These are phyloP conservation scores for Drosophila lacertosa DNA, from an alignment of 1,140 invertebrate genomes.

Conservation along the genomic window DNA sequence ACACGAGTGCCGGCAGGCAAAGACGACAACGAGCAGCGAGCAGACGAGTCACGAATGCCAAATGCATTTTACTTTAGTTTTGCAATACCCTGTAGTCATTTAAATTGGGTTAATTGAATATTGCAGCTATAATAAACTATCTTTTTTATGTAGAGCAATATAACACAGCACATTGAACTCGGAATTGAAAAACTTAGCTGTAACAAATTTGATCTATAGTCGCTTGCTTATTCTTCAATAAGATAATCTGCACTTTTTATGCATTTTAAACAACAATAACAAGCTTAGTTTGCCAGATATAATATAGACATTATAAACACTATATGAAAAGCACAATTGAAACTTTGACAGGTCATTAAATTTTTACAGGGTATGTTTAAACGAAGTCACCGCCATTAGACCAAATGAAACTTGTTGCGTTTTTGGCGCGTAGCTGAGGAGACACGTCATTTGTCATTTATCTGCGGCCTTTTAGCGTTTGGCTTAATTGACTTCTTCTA, in stretches of 20 bases:
- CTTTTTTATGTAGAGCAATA: too few relatives aligned
- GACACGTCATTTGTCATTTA: slow-evolving; percentile 82
- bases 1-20: slow-evolving; percentile 34
- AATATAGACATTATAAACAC: too few relatives aligned
- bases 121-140: too few relatives aligned
- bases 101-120: not conserved
- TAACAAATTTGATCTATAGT: too few relatives aligned
- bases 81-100: slow-evolving; percentile 11
- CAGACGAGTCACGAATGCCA: slow-evolving; percentile 42
- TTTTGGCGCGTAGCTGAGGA: slow-evolving; percentile 44
- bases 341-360: too few relatives aligned
- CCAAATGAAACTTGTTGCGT: slow-evolving; percentile 10
- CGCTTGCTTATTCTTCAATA: too few relatives aligned
- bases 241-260: too few relatives aligned
- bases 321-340: too few relatives aligned
- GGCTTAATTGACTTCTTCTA: slow-evolving; percentile 76
- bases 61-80: slow-evolving; percentile 21
- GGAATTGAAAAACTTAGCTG: too few relatives aligned
- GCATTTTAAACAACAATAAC: too few relatives aligned
- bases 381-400: not conserved
- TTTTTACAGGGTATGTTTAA: slow-evolving; percentile 2
- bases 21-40: slow-evolving; percentile 11
- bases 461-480: slow-evolving; percentile 77
- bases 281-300: too few relatives aligned
- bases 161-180: too few relatives aligned